These are phyloP conservation scores for Dromiciops gliroides DNA, from an alignment of 2,113 vertebrate genomes.

Conservation along the genomic window DNA sequence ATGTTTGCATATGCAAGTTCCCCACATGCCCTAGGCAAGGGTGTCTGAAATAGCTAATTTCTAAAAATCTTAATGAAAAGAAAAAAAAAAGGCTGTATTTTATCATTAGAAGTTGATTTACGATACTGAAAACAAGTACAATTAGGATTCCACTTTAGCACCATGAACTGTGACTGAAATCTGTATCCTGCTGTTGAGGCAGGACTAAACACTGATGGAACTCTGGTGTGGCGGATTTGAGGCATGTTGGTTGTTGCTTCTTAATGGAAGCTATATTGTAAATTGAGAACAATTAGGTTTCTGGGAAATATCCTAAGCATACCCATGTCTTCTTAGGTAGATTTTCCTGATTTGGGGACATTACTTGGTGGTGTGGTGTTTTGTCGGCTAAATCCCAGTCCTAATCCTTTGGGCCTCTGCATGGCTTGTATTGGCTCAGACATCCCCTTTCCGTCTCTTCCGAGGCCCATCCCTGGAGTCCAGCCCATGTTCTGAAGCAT, in stretches of 20 bases:
- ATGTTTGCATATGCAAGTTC: not conserved
- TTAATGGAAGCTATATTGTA: constrained; percentile 20
- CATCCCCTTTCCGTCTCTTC: constrained; percentile 94
- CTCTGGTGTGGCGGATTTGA: constrained; percentile 46
- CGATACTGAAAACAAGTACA: constrained; percentile 70
- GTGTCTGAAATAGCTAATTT: not conserved
- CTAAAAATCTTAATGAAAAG: constrained; percentile 60
- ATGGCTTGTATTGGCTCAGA: constrained; percentile 93
- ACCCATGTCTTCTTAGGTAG: constrained; percentile 53
- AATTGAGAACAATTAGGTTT: constrained; percentile 68
- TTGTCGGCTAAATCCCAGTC: constrained; percentile 95
- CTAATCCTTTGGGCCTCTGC: constrained; percentile 95
- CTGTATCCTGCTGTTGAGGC: constrained; percentile 35
- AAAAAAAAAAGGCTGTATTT: constrained; percentile 45
- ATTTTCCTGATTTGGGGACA: constrained; percentile 55
- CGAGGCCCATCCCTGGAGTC: constrained; percentile 94
- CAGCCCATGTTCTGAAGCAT: constrained; percentile 99
- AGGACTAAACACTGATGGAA: constrained; percentile 48
- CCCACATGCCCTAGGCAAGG: not conserved
- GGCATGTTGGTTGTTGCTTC: constrained; percentile 63
- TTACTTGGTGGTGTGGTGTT: constrained; percentile 56
- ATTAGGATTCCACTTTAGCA: constrained; percentile 80
- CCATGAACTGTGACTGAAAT: constrained; percentile 70
- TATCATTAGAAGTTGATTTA: constrained; percentile 68
- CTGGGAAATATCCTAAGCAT: not conserved